Evolutionary conservation across 1,140 invertebrate species (phyloP).

Genomic region (Zaprionus ornatus): DNA sequence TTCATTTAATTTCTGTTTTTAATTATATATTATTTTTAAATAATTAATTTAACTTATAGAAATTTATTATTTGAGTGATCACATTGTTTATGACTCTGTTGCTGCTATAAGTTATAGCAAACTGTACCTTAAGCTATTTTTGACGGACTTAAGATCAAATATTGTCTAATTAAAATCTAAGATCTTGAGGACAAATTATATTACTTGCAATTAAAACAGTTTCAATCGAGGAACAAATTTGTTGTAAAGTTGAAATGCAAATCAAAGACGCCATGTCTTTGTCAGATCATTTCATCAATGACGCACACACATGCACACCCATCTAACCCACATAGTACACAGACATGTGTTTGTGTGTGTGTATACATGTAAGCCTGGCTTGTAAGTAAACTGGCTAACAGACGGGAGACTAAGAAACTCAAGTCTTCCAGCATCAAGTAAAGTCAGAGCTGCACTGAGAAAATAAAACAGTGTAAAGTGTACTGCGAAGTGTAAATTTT

Average conservation of each 20-base stretch:
- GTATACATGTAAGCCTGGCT: constrained; percentile 40
- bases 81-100: too few relatives aligned
- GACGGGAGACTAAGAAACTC: constrained; percentile 31
- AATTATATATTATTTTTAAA: neutral
- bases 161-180: too few relatives aligned
- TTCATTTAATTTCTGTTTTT: neutral
- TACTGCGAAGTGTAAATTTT: neutral
- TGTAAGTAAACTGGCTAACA: constrained; percentile 56
- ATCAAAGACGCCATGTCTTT: constrained; percentile 11
- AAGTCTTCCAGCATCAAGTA: constrained; percentile 38
- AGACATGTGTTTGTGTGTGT: neutral
- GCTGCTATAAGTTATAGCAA: too few relatives aligned
- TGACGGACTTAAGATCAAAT: neutral
- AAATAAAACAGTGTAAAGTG: neutral
- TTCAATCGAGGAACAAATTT: neutral
- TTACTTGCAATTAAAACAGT: too few relatives aligned
- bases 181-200: too few relatives aligned
- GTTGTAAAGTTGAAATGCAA: constrained; percentile 6
- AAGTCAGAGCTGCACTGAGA: constrained; percentile 49
- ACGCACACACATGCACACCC: constrained; percentile 41
- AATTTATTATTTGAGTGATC: too few relatives aligned
- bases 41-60: neutral
- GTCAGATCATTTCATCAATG: constrained; percentile 33
- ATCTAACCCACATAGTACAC: constrained; percentile 12
- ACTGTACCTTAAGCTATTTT: neutral